Conservation (phyloP, 2,113 vertebrate genomes). For the Panthera leo region DNA sequence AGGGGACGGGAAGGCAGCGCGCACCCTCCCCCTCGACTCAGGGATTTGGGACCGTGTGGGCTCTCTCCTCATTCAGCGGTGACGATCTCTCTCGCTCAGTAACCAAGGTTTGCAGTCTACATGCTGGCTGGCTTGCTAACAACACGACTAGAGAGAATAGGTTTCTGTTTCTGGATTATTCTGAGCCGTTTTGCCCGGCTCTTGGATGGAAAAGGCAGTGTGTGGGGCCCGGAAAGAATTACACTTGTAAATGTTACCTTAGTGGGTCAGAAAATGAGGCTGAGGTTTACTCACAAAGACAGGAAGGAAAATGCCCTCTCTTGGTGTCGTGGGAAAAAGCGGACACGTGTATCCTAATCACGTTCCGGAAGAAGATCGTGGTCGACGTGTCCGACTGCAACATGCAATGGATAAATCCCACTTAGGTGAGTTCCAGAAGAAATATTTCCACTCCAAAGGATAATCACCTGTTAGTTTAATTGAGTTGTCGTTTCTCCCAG, state of each 20-base stretch:
- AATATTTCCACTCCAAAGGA: background rate
- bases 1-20: background rate
- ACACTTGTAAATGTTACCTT: background rate
- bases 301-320: rapidly evolving
- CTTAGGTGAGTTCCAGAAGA: background rate
- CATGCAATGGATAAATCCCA: background rate
- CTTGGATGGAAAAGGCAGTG: background rate
- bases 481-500: background rate
- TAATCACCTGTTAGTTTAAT: background rate
- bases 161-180: background rate
- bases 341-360: rapidly evolving
- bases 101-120: background rate
- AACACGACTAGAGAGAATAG: background rate
- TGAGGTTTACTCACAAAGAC: background rate
- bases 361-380: background rate
- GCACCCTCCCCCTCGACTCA: background rate
- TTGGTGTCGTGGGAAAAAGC: background rate
- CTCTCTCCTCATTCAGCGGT: background rate
- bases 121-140: background rate
- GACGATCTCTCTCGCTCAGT: background rate
- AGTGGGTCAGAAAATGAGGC: background rate
- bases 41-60: background rate
- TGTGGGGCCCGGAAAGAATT: background rate
- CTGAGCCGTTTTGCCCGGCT: background rate
- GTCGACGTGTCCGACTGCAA: background rate